A percentile compares a stretch with the other conserved stretches of the same genome.
Conservation (phyloP, 2,113 vertebrate species). For the Tetrax tetrax region DNA sequence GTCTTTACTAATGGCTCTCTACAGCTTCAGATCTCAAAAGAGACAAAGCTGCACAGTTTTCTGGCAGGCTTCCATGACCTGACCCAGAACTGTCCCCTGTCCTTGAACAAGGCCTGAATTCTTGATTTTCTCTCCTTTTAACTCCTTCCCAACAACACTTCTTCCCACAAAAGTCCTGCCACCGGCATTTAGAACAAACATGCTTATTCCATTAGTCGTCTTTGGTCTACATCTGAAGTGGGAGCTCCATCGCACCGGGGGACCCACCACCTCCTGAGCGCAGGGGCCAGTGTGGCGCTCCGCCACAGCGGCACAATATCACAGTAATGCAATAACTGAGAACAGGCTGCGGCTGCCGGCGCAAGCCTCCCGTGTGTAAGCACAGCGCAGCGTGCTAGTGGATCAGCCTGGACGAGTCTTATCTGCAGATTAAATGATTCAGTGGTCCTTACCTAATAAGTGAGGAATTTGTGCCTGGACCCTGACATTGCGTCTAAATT, state of each 20-base stretch:
- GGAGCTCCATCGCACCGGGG: accelerated
- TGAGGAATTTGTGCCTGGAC: conserved; percentile 53
- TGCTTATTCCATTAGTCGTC: background rate
- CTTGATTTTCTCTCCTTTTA: conserved; percentile 4
- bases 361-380: background rate
- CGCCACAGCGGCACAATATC: background rate
- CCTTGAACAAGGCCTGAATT: background rate
- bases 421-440: conserved; percentile 63
- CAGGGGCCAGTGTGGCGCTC: background rate
- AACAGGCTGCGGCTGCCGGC: background rate
- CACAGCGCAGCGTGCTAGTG: background rate
- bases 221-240: accelerated
- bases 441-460: conserved; percentile 60
- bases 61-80: background rate
- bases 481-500: conserved; percentile 32
- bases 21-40: background rate
- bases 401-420: conserved; percentile 53
- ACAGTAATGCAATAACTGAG: background rate
- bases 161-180: background rate
- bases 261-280: background rate
- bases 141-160: background rate
- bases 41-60: background rate
- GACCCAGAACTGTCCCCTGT: conserved; percentile 5
- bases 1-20: background rate
- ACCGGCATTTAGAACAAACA: background rate